Evolutionary conservation across 1,140 invertebrate species (phyloP).

Genomic region (Sitobion miscanthi): DNA sequence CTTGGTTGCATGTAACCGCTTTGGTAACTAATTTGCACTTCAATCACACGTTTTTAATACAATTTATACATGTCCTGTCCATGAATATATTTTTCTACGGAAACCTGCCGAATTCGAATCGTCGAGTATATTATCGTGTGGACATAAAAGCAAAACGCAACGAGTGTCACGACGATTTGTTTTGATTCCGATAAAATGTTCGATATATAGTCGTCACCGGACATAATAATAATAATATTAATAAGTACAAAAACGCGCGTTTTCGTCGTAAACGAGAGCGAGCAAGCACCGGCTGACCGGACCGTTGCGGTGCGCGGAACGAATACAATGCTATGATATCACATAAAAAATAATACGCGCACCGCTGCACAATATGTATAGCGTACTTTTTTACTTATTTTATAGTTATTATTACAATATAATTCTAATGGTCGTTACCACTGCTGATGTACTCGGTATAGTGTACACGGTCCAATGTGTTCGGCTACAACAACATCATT

Average conservation of each 20-base stretch:
- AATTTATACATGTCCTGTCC: neutral
- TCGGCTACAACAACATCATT: neutral
- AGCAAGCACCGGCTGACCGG: neutral
- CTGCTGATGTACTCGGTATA: neutral
- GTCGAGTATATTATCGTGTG: neutral
- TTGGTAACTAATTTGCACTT: neutral
- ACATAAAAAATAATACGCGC: neutral
- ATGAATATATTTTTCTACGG: neutral
- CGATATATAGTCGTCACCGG: too few relatives aligned
- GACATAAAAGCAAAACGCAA: neutral
- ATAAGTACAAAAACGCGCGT: neutral
- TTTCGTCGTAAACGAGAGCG: neutral
- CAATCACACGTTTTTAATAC: neutral
- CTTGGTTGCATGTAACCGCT: neutral
- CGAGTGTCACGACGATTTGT: neutral
- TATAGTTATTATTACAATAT: neutral
- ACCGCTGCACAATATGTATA: neutral
- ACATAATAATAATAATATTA: neutral
- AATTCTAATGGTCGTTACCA: neutral
- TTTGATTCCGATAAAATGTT: neutral
- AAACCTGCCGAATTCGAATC: neutral
- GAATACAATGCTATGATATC: neutral
- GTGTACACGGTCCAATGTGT: constrained; percentile 11
- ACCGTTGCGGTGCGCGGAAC: neutral
- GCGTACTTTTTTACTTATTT: neutral